A percentile compares a stretch with the other conserved stretches of the same genome.
Conservation (phyloP, 2,797 vertebrate genomes). For the Liparis tanakae region DNA sequence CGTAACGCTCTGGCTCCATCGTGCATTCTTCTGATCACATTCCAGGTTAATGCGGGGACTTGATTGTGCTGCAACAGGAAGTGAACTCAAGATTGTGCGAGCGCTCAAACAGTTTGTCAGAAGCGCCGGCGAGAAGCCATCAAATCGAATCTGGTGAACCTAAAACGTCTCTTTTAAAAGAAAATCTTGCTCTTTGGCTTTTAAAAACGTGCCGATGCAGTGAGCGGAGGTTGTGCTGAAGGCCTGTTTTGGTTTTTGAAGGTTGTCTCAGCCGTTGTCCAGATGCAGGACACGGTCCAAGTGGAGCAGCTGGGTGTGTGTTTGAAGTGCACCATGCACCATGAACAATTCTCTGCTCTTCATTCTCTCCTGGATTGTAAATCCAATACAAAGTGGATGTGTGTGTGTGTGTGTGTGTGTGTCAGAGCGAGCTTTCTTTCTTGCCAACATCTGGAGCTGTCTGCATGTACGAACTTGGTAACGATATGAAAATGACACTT, state of each 20-base stretch:
- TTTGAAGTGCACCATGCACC: slow-evolving; percentile 32
- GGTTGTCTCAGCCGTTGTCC: not conserved
- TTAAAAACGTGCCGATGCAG: slow-evolving; percentile 10
- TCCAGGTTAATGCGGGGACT: not conserved
- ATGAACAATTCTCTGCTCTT: not conserved
- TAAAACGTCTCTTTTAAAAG: not conserved
- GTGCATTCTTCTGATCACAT: slow-evolving; percentile 21
- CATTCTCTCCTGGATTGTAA: not conserved
- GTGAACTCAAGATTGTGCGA: slow-evolving; percentile 11
- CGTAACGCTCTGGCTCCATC: slow-evolving; percentile 20
- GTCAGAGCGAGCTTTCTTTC: not conserved
- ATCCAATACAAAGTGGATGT: not conserved
- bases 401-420: not conserved
- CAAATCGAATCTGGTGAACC: not conserved
- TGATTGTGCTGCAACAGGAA: slow-evolving; percentile 20
- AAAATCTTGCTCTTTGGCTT: slow-evolving; percentile 4
- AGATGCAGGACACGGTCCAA: slow-evolving; percentile 9
- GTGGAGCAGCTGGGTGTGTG: slow-evolving; percentile 27
- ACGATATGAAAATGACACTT: not conserved
- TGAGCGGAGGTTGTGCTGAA: not conserved
- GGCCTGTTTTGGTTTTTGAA: not conserved
- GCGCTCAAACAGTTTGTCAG: slow-evolving; percentile 1
- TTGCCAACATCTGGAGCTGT: not conserved
- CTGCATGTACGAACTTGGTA: not conserved
- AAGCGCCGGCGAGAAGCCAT: slow-evolving; percentile 1